Evolutionary conservation across 1,140 invertebrate species (phyloP).

Genomic region (Anagrus nilaparvatae): DNA sequence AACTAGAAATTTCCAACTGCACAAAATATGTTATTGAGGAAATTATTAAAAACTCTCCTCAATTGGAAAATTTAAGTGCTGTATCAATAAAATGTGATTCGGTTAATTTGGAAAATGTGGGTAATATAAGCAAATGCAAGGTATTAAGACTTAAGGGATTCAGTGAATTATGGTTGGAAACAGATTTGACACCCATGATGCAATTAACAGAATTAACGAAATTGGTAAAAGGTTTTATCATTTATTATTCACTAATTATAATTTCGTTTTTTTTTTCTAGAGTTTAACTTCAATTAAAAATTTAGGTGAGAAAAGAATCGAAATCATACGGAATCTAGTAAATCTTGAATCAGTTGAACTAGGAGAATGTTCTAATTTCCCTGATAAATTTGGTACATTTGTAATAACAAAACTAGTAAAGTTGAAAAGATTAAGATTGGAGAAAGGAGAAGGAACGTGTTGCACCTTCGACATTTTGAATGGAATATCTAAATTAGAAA

Average conservation of each 20-base stretch:
- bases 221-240: slow-evolving; percentile 39
- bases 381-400: slow-evolving; percentile 50
- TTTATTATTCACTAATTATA: neutral
- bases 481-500: slow-evolving; percentile 48
- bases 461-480: slow-evolving; percentile 50
- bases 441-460: slow-evolving; percentile 56
- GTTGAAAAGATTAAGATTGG: slow-evolving; percentile 57
- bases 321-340: slow-evolving; percentile 48
- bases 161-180: slow-evolving; percentile 49
- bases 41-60: slow-evolving; percentile 49
- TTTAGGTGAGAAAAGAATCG: slow-evolving; percentile 46
- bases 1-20: slow-evolving; percentile 59
- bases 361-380: slow-evolving; percentile 65
- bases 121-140: slow-evolving; percentile 45
- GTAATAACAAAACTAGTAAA: slow-evolving; percentile 49
- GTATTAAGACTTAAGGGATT: slow-evolving; percentile 60
- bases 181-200: slow-evolving; percentile 48
- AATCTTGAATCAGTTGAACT: slow-evolving; percentile 63
- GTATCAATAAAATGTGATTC: slow-evolving; percentile 55
- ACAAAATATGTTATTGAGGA: slow-evolving; percentile 57
- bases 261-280: slow-evolving; percentile 20
- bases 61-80: slow-evolving; percentile 54
- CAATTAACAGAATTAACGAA: slow-evolving; percentile 50
- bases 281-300: slow-evolving; percentile 66
- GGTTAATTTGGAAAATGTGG: slow-evolving; percentile 48